Conservation (phyloP, 2,797 vertebrate genomes). For the Liasis olivaceus region DNA sequence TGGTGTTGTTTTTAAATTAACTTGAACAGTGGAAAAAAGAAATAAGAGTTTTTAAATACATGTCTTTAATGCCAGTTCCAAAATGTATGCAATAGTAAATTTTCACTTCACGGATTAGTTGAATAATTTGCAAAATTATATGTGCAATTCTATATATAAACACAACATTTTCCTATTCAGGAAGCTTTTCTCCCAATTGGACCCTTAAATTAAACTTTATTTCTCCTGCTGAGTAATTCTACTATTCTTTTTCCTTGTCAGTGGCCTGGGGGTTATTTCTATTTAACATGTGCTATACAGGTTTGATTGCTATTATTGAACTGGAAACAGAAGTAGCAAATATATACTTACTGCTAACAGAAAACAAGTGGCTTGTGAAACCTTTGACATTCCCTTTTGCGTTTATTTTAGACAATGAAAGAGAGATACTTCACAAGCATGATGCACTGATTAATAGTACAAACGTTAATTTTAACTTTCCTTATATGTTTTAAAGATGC, state of each 20-base stretch:
- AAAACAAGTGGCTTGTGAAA: slow-evolving; percentile 26
- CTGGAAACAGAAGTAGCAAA: slow-evolving; percentile 16
- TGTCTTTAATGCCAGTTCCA: neutral
- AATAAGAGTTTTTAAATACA: neutral
- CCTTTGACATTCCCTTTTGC: slow-evolving; percentile 15
- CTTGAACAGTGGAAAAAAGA: neutral
- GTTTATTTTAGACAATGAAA: slow-evolving; percentile 1
- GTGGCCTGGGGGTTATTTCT: slow-evolving; percentile 1
- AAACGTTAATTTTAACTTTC: slow-evolving; percentile 28
- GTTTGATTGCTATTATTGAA: slow-evolving; percentile 30
- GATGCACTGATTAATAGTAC: slow-evolving; percentile 7
- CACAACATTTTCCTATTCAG: slow-evolving; percentile 18
- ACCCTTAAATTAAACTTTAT: slow-evolving; percentile 22
- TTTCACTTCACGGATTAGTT: neutral
- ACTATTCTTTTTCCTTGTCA: slow-evolving; percentile 3
- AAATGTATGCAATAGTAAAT: neutral
- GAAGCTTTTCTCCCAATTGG: neutral
- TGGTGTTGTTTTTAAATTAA: neutral
- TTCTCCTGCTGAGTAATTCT: slow-evolving; percentile 20
- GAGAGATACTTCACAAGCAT: slow-evolving; percentile 9
- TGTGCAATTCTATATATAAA: slow-evolving; percentile 14
- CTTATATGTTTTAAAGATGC: neutral
- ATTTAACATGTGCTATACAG: neutral
- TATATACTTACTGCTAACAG: slow-evolving; percentile 29
- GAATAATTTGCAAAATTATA: neutral